Base-by-base conservation (phyloP, 2,888 invertebrate species). In the Tenodera sinensis region DNA sequence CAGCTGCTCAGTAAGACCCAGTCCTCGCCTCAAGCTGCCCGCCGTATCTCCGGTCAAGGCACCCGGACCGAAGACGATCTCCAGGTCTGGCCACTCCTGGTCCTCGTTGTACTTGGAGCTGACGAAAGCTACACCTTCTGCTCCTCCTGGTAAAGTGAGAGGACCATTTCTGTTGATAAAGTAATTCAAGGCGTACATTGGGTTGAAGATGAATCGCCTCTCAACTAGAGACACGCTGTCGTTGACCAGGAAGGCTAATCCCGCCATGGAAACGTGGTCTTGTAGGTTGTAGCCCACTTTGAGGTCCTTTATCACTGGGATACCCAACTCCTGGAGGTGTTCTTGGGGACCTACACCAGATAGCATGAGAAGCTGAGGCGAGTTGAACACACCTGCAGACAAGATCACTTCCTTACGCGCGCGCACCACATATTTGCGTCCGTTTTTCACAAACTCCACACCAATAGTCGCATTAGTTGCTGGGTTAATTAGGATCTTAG, bases 361-460 rank as follows among this genome's bases (percentile, higher is more conserved):
- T 25, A 98, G 93, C 97, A 98, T 96, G 85, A 98, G 93, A 6
- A 98, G 93, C 92, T 98, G 98, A 0, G 98, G 97, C 2, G 97
- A 97, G 91, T 97, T 97, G 47, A 98, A 96, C 0, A 97, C 94
- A 4, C 98, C 98, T 0, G 97, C 97, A 12, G 96, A 95, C 47
- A 98, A 93, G 88, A 98, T 95, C 1, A 98, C 95, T 93, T 97
- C 98, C 91, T 96, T 97, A 25, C 94, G 94, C 3, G 97, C 97
- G 7, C 93, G 92, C 0, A 95, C 94, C 3, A 92, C 91, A 90
- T 93, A 95, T 91, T 94, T 94, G 92, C 92, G 93, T 42, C 94
- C 94, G 90, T 95, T 94, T 92, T 96, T 96, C 2, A 94, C 91
- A 91, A 97, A 97, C 92, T 96, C 95, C 0, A 97, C 96, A 0